These are phyloP conservation scores for Xylota segnis DNA, from an alignment of 2,888 invertebrate species.

Conservation along the genomic window DNA sequence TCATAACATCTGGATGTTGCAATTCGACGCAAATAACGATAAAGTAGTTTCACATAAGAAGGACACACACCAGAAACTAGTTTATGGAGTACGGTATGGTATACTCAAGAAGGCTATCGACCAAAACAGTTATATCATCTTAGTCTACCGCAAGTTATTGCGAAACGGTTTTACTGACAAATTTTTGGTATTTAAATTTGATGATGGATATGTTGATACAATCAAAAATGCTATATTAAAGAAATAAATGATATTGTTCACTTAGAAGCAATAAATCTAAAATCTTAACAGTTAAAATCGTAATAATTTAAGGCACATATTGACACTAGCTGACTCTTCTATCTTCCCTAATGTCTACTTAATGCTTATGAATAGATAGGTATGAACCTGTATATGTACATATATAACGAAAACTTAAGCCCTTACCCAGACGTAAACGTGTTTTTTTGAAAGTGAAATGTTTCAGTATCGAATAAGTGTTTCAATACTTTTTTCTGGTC, in stretches of 20 bases:
- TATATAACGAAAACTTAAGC: too few relatives aligned
- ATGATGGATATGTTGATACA: conserved; percentile 74
- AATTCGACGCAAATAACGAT: neutral
- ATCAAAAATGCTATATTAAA: conserved; percentile 30
- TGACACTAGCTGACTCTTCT: too few relatives aligned
- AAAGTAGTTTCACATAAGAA: conserved; percentile 67
- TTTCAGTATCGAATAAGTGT: too few relatives aligned
- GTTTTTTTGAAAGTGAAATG: too few relatives aligned
- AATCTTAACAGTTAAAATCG: too few relatives aligned
- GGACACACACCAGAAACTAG: conserved; percentile 78
- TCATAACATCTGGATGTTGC: conserved; percentile 78
- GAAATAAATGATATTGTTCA: conserved; percentile 8
- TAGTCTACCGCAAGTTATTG: conserved; percentile 79
- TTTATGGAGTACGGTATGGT: conserved; percentile 79
- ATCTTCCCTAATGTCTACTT: too few relatives aligned
- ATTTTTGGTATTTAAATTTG: conserved; percentile 79
- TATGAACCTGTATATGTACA: too few relatives aligned
- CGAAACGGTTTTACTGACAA: conserved; percentile 79
- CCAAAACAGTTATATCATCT: conserved; percentile 77
- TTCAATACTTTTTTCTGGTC: too few relatives aligned
- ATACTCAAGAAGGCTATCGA: conserved; percentile 73
- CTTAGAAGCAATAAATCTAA: too few relatives aligned
- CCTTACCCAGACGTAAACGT: too few relatives aligned
- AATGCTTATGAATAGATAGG: too few relatives aligned
- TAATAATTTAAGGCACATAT: too few relatives aligned